These are phyloP conservation scores for Plestiodon gilberti DNA, from an alignment of 2,113 vertebrate genomes.

Conservation along the genomic window DNA sequence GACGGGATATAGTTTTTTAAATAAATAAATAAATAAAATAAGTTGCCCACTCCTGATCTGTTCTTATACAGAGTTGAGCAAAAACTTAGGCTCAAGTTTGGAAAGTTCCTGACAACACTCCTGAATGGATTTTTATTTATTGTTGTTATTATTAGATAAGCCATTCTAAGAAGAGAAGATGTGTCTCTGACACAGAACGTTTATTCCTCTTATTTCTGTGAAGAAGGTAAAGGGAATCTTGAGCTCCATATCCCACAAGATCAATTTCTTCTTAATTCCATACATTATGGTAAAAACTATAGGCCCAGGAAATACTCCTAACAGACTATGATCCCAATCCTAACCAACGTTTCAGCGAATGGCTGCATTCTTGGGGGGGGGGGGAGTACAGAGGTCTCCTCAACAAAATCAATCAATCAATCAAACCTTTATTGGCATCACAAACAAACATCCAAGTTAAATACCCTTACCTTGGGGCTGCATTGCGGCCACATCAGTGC, in stretches of 20 bases:
- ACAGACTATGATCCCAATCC: too few species aligned
- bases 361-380: too few species aligned
- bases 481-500: too few species aligned
- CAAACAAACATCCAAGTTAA: too few species aligned
- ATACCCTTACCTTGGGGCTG: too few species aligned
- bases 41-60: background rate
- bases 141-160: background rate
- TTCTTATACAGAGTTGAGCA: background rate
- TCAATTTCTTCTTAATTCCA: background rate
- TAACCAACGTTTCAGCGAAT: too few species aligned
- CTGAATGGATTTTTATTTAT: background rate
- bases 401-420: too few species aligned
- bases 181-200: background rate
- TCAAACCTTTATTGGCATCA: too few species aligned
- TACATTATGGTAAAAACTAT: constrained; percentile 17
- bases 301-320: background rate
- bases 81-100: background rate
- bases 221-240: background rate
- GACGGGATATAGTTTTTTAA: too few species aligned
- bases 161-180: background rate
- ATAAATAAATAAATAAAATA: too few species aligned
- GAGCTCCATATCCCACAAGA: background rate
- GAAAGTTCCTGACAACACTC: background rate
- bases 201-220: background rate
- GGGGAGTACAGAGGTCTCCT: too few species aligned